A percentile compares a stretch with the other conserved stretches of the same genome.
Conservation (phyloP, 2,113 vertebrate genomes). For the Saguinus midas region DNA sequence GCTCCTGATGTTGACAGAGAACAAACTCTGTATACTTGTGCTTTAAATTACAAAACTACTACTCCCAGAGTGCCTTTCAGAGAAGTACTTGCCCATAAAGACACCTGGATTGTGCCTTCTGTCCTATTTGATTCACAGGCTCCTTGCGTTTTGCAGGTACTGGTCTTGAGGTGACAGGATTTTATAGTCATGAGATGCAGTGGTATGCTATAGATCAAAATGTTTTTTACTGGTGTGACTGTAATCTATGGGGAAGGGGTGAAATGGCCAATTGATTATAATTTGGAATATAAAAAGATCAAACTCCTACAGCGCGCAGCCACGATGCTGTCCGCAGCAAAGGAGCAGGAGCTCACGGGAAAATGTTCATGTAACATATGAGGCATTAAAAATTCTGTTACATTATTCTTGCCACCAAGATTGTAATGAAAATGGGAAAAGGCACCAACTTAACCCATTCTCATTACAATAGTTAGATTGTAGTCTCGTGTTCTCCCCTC, state of each 20-base stretch:
- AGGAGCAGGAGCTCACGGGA: constrained; percentile 71
- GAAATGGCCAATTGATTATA: constrained; percentile 82
- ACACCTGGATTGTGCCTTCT: constrained; percentile 53
- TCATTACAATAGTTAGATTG: constrained; percentile 88
- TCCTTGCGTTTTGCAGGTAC: constrained; percentile 69
- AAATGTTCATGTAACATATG: constrained; percentile 83
- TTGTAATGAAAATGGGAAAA: constrained; percentile 88
- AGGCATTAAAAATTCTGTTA: constrained; percentile 88
- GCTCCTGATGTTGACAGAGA: constrained; percentile 29
- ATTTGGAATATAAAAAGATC: constrained; percentile 85
- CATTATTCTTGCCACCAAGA: constrained; percentile 88
- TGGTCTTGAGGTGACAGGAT: constrained; percentile 71
- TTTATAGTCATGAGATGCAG: constrained; percentile 68
- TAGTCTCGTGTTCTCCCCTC: constrained; percentile 87
- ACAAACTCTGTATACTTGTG: constrained; percentile 29
- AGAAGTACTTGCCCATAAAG: constrained; percentile 55
- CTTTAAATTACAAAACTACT: constrained; percentile 57
- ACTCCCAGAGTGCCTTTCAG: constrained; percentile 68
- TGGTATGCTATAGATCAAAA: constrained; percentile 80
- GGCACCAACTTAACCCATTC: constrained; percentile 88
- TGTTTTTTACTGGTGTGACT: constrained; percentile 80
- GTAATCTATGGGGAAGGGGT: constrained; percentile 80
- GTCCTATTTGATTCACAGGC: constrained; percentile 56
- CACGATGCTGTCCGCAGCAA: constrained; percentile 74
- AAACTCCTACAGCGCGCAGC: constrained; percentile 80